phyloP scores from a whole-genome alignment of 1,140 invertebrate species.

The Cyclargus thomasi region DNA sequence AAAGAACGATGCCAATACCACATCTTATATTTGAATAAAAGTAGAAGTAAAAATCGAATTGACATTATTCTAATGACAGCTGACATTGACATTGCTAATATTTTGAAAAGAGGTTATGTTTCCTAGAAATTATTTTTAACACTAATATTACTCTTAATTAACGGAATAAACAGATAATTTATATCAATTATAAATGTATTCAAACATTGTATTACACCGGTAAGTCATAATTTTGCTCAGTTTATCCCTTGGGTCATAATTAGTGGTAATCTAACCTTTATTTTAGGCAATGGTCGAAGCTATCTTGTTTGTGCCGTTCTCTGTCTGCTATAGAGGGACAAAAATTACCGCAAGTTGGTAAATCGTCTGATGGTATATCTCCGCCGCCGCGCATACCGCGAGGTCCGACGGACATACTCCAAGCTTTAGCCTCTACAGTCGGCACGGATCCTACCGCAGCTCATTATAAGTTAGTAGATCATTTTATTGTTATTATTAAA shows the following conservation, averaged over 20 bases:
- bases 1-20: too few species aligned
- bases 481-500: too few species aligned
- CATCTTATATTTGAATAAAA: too few species aligned
- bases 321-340: constrained; percentile 54
- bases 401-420: constrained; percentile 87
- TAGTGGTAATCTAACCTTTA: constrained; percentile 20
- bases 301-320: constrained; percentile 50
- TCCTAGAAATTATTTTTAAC: not conserved
- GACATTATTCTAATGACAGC: too few species aligned
- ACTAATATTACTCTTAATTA: not conserved
- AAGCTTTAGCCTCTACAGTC: constrained; percentile 85
- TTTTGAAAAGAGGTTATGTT: not conserved
- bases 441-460: constrained; percentile 85
- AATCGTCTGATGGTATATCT: constrained; percentile 57
- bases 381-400: constrained; percentile 82
- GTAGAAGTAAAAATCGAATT: too few species aligned
- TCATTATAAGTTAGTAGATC: constrained; percentile 80
- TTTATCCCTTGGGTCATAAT: not conserved
- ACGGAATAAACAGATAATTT: not conserved
- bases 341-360: constrained; percentile 44
- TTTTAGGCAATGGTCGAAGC: constrained; percentile 48
- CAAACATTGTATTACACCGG: constrained; percentile 41
- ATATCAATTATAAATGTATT: constrained; percentile 37
- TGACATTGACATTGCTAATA: not conserved
- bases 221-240: constrained; percentile 21